Evolutionary conservation across 2,888 invertebrate genomes (phyloP), one percentile per base, ranked within the genome.

Genomic region (Phymatocera aterrima): DNA sequence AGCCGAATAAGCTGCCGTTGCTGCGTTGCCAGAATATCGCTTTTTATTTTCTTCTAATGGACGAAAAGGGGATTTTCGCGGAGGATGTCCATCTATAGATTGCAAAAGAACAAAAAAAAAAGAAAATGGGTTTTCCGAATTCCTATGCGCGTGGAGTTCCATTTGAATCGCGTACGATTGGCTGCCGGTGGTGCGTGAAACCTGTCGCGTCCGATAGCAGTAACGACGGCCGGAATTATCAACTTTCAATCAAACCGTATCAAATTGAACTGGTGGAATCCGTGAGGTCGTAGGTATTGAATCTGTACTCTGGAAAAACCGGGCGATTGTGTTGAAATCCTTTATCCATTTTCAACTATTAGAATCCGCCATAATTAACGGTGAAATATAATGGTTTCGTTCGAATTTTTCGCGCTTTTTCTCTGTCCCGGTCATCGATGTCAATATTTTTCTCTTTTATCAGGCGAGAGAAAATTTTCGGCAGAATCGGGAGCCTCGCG

Each of bases 111-210:
- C n/a, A n/a, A n/a, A n/a, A n/a, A n/a, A n/a, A n/a, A n/a, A n/a
- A n/a, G n/a, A n/a, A n/a, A n/a, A n/a, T 15, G 72, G 72, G 21
- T 72, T 72, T 72, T 51, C 72, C 72, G 51, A 72, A 51, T 72
- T 72, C 72, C 10, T 43, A 21, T 12, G 6, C 1, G 3, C 2
- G 31, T 18, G 15, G 5, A 6, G 18, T 12, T 2, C 21, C 18
- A 31, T 70, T 70, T 15, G 31, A 51, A 51, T 48, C 34, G 72
- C 72, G 72, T 72, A 34, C 48, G 72, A 51, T 51, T 51, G 51
- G 72, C 51, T 51, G 72, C 34, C 51, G 51, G 51, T 21, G 51
- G 72, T 51, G 72, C 72, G 72, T 72, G 72, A 72, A 72, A 72
- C 34, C 51, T 43, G 34, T 12, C 4, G n/a, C 72, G 24, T 46